Evolutionary conservation across 1,140 invertebrate species (phyloP), one percentile per base, ranked within the genome.

Genomic region (Bombus ignitus): DNA sequence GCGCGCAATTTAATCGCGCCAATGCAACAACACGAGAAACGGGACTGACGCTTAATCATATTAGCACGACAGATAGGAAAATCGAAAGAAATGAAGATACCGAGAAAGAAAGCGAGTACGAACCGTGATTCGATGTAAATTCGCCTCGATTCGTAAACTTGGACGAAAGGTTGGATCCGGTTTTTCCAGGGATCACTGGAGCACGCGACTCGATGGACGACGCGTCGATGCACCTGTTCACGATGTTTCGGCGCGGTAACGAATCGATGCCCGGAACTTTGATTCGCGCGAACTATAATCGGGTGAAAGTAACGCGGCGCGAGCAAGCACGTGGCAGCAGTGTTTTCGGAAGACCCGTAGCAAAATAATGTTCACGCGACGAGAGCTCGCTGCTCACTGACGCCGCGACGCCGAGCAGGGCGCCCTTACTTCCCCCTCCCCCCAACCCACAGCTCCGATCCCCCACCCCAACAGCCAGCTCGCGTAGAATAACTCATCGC

Each of bases 371-470:
- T 74, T 79, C 35, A 59, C 87, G 72, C 75, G 85, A 81, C 92
- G 80, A 92, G 92, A 93, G 93, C 93, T 91, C 92, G 91, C 74
- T 92, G 92, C 91, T 91, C 90, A 93, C 93, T 93, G 90, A 85
- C 83, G 47, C 47, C 53, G 65, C 83, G 77, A 42, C 39, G 65
- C 73, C 37, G 71, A 53, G 78, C 68, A 57, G 39, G 68, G 39
- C 71, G 53, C n/a, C 74, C 47, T 74, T 74, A 39, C 42, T 65
- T 44, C 76, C 42, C 22, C 42, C 25, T n/a, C 39, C 9, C 44
- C 44, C 5, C 53, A 0, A 35, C 18, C 70, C 18, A 3, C 74
- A 53, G 18, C 62, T 42, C 35, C 53, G 22, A 18, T 18, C 1
- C 13, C 39, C 37, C 39, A 18, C 22, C 28, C 10, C 4, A 13